phyloP scores from a whole-genome alignment of 2,113 vertebrate genomes.

The Scomber colias region DNA sequence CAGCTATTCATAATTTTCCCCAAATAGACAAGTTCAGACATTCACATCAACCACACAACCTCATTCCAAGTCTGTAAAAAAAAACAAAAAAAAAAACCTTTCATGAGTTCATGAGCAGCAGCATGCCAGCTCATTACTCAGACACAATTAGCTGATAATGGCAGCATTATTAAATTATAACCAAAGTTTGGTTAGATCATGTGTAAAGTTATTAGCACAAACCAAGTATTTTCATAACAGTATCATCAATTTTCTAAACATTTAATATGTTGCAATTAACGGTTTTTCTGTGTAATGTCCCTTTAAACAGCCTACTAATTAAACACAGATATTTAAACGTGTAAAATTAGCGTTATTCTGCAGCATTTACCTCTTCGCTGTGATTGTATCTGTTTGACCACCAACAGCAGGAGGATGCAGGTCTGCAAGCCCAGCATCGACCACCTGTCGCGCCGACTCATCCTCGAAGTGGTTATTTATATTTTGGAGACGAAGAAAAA shows the following conservation, averaged over 20 bases:
- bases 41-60: conserved; percentile 27
- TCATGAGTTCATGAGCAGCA: conserved; percentile 22
- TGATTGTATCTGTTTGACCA: not conserved
- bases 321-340: not conserved
- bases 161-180: not conserved
- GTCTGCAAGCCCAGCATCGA: conserved; percentile 8
- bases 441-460: conserved; percentile 58
- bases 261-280: not conserved
- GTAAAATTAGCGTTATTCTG: not conserved
- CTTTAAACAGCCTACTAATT: too few relatives aligned
- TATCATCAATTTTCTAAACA: not conserved
- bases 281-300: not conserved
- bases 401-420: conserved; percentile 55
- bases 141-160: not conserved
- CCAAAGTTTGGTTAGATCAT: not conserved
- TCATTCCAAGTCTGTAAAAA: conserved; percentile 39
- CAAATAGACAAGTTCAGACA: conserved; percentile 61
- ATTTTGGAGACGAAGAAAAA: not conserved
- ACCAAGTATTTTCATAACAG: not conserved
- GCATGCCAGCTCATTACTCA: not conserved
- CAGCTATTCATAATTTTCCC: conserved; percentile 39
- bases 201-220: too few relatives aligned
- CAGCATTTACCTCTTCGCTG: conserved; percentile 51
- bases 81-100: too few relatives aligned
- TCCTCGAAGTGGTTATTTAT: conserved; percentile 3